Evolutionary conservation across 2,797 vertebrate species (phyloP).

Genomic region (Protonibea diacanthus): DNA sequence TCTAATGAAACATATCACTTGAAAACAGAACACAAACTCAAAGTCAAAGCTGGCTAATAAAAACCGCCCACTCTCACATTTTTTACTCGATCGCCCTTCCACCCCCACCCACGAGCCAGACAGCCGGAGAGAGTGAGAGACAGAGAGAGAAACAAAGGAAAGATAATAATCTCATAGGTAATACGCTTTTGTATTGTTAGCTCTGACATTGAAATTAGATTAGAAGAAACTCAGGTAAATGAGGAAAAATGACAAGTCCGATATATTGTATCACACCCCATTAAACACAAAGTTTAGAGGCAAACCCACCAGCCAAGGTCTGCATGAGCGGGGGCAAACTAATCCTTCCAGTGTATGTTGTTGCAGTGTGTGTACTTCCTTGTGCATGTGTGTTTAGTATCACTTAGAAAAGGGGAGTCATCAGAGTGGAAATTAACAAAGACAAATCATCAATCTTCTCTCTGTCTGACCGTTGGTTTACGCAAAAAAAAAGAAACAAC

Average conservation of each 20-base stretch:
- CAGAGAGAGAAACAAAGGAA: constrained; percentile 20
- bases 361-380: constrained; percentile 7
- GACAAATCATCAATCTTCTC: constrained; percentile 82
- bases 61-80: constrained; percentile 58
- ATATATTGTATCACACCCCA: constrained; percentile 80
- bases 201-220: constrained; percentile 83
- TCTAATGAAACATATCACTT: constrained; percentile 55
- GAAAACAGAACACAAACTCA: constrained; percentile 51
- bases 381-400: not conserved
- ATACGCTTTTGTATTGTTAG: constrained; percentile 65
- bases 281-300: constrained; percentile 76
- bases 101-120: constrained; percentile 54
- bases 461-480: constrained; percentile 70
- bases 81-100: constrained; percentile 42
- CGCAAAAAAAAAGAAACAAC: constrained; percentile 74
- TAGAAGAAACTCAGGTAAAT: constrained; percentile 76
- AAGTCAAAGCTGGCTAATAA: constrained; percentile 58
- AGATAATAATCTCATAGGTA: constrained; percentile 57
- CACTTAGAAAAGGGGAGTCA: constrained; percentile 57
- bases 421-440: constrained; percentile 79
- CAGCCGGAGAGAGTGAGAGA: constrained; percentile 44
- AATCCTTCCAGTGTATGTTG: constrained; percentile 36
- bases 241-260: constrained; percentile 81
- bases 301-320: constrained; percentile 38
- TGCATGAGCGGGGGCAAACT: constrained; percentile 19